phyloP scores from a whole-genome alignment of 2,888 invertebrate species.

The Eurois occulta region DNA sequence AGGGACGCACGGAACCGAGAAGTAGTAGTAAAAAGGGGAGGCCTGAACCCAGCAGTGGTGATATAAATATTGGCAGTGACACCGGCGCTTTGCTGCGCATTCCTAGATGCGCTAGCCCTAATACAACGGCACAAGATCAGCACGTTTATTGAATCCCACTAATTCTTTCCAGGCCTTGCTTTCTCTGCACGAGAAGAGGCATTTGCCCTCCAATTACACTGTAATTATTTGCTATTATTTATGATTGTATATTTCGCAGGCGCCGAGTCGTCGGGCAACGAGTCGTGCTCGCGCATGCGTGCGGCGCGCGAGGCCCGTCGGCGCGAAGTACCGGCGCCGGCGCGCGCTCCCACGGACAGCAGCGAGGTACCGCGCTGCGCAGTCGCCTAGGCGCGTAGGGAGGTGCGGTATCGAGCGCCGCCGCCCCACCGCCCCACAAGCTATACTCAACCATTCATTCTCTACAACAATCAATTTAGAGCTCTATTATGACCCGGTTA shows the following conservation, averaged over 20 bases:
- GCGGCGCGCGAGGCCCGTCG: slow-evolving; percentile 86
- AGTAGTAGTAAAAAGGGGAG: too few relatives aligned
- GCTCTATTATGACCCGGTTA: not conserved
- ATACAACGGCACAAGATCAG: not conserved
- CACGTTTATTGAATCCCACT: not conserved
- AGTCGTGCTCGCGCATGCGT: slow-evolving; percentile 87
- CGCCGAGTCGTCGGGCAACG: slow-evolving; percentile 85
- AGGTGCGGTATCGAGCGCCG: slow-evolving; percentile 67
- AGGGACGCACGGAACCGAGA: too few relatives aligned
- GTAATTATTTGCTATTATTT: not conserved
- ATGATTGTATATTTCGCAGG: slow-evolving; percentile 69
- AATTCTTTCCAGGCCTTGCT: not conserved
- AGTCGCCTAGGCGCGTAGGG: slow-evolving; percentile 78
- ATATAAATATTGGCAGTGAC: too few relatives aligned
- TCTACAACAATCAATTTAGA: not conserved
- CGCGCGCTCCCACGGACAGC: slow-evolving; percentile 86
- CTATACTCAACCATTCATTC: slow-evolving; percentile 31
- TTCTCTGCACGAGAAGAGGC: not conserved
- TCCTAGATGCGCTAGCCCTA: not conserved
- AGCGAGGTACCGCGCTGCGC: slow-evolving; percentile 88
- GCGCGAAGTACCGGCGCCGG: slow-evolving; percentile 85
- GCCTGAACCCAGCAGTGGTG: too few relatives aligned
- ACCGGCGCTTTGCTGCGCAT: too few relatives aligned
- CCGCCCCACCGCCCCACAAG: slow-evolving; percentile 36
- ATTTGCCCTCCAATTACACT: not conserved